Percentiles rank a stretch among this genome's conserved stretches.
Conservation (phyloP, 2,888 invertebrate genomes). For the Chrysina gloriosa region DNA sequence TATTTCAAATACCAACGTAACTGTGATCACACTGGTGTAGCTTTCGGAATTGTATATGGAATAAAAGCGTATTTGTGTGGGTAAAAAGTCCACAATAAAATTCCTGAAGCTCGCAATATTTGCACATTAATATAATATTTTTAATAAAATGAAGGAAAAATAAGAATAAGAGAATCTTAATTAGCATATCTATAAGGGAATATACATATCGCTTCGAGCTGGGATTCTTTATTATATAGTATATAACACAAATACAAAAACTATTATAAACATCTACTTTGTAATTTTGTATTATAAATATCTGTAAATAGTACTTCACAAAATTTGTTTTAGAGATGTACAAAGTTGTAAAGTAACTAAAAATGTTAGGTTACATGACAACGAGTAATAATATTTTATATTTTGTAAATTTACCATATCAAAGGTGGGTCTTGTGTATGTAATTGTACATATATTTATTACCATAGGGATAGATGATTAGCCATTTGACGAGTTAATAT, state of each 20-base stretch:
- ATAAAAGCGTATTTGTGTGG: constrained; percentile 11
- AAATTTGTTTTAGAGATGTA: constrained; percentile 51
- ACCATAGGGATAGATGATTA: constrained; percentile 41
- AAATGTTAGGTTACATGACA: constrained; percentile 52
- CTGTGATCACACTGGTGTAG: constrained; percentile 58
- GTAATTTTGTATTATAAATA: constrained; percentile 55
- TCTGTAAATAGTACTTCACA: constrained; percentile 42
- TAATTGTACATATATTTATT: constrained; percentile 42
- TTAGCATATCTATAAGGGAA: constrained; percentile 61
- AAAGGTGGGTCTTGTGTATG: constrained; percentile 47
- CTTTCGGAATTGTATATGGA: constrained; percentile 32
- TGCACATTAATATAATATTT: constrained; percentile 42
- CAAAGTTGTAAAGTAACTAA: constrained; percentile 59
- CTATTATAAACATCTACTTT: constrained; percentile 47
- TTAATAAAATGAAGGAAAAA: constrained; percentile 45
- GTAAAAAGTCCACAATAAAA: constrained; percentile 8
- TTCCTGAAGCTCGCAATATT: constrained; percentile 32
- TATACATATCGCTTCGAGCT: constrained; percentile 66
- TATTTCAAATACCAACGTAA: constrained; percentile 57
- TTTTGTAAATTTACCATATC: constrained; percentile 62
- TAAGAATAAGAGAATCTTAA: constrained; percentile 43
- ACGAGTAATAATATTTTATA: constrained; percentile 56
- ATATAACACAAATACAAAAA: constrained; percentile 40
- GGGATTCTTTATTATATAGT: constrained; percentile 58
- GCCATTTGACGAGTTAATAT: constrained; percentile 51